A percentile compares a stretch with the other conserved stretches of the same genome.
Evolutionary conservation across 2,888 invertebrate genomes (phyloP).

Genomic region (Holacanthella duospinosa): DNA sequence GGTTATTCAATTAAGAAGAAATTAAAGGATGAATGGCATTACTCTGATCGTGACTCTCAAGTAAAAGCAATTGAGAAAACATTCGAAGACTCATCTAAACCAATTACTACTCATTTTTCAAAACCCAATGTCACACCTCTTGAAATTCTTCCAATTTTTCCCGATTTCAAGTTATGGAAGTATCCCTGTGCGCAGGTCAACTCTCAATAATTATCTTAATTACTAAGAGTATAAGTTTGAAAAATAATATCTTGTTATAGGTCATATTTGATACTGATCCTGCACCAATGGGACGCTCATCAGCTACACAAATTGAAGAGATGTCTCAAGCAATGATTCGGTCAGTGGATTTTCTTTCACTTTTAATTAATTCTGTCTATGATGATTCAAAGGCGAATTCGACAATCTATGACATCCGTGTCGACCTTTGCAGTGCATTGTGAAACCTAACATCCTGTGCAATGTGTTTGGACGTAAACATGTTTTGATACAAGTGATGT

Average conservation of each 20-base stretch:
- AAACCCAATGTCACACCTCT: conserved; percentile 89
- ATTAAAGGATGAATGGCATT: conserved; percentile 46
- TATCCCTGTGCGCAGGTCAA: conserved; percentile 74
- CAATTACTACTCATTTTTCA: conserved; percentile 86
- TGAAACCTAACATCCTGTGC: too few relatives aligned
- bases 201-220: not conserved
- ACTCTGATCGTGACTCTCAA: conserved; percentile 44
- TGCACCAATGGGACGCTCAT: conserved; percentile 75
- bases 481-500: too few relatives aligned
- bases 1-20: conserved; percentile 96
- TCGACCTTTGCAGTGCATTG: too few relatives aligned
- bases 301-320: conserved; percentile 82
- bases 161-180: conserved; percentile 93
- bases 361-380: conserved; percentile 6
- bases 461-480: too few relatives aligned
- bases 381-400: conserved; percentile 36
- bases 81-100: conserved; percentile 76
- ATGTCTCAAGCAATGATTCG: conserved; percentile 99
- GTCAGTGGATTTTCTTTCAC: conserved; percentile 44
- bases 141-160: conserved; percentile 77
- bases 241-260: conserved; percentile 16
- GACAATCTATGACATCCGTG: conserved; percentile 16
- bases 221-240: not conserved
- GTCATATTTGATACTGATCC: conserved; percentile 99
- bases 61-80: conserved; percentile 96